Evolutionary conservation across 2,888 invertebrate genomes (phyloP).

Genomic region (Eristalinus aeneus): DNA sequence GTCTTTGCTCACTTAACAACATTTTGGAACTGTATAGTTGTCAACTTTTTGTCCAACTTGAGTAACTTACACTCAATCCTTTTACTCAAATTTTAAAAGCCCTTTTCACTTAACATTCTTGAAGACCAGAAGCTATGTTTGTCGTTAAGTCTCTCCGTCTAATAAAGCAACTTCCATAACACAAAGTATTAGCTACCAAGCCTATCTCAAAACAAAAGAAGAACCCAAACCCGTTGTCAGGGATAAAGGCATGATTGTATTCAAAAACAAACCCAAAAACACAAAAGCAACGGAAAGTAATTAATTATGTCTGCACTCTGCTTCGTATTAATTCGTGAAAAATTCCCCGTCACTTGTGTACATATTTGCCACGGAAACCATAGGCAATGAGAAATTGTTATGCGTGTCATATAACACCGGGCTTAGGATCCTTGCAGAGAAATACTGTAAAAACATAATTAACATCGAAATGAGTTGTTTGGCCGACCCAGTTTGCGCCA

Average conservation of each 20-base stretch:
- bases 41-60: no score
- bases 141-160: neutral
- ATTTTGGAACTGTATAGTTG: no score
- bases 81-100: no score
- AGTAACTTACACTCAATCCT: no score
- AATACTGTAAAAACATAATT: conserved; percentile 2
- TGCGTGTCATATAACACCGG: neutral
- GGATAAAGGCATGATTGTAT: neutral
- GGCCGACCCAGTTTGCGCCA: neutral
- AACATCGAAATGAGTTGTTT: conserved; percentile 4
- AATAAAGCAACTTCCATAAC: neutral
- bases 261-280: neutral
- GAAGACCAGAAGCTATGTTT: no score
- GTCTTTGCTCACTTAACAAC: no score
- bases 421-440: neutral
- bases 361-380: neutral
- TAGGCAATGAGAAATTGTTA: neutral
- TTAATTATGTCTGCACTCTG: neutral
- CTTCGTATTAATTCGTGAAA: neutral
- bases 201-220: neutral
- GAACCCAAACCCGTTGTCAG: neutral
- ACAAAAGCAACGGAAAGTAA: neutral
- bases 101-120: no score
- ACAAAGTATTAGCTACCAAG: neutral
- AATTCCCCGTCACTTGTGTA: neutral